Conservation (phyloP, 2,797 vertebrate genomes). For the Enteromius mattozi region DNA sequence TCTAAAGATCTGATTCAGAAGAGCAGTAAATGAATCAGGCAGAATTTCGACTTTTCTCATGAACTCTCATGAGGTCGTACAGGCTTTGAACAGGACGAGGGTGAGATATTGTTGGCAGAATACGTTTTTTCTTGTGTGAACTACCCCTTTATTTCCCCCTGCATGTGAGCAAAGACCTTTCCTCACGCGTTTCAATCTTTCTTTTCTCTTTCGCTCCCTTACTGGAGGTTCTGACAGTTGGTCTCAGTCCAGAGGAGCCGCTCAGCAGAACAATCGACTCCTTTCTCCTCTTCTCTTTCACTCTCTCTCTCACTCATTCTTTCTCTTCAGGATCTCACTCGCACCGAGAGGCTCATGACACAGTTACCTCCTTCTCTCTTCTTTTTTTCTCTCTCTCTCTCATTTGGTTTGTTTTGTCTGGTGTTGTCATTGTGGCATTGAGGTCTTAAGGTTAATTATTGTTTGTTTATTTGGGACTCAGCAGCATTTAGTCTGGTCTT, state of each 20-base stretch:
- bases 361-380: conserved; percentile 43
- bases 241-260: conserved; percentile 73
- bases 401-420: conserved; percentile 73
- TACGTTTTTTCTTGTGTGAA: neutral
- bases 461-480: conserved; percentile 50
- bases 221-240: conserved; percentile 61
- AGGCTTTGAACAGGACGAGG: conserved; percentile 1
- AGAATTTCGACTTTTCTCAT: neutral
- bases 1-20: neutral
- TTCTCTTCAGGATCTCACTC: conserved; percentile 58
- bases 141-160: conserved; percentile 26
- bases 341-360: conserved; percentile 59
- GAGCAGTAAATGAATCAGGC: neutral
- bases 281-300: conserved; percentile 56
- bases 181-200: conserved; percentile 55
- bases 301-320: conserved; percentile 54
- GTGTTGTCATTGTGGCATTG: conserved; percentile 56
- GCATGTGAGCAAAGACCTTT: conserved; percentile 20
- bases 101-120: neutral
- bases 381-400: conserved; percentile 49
- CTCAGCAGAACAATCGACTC: conserved; percentile 75
- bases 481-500: conserved; percentile 45
- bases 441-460: conserved; percentile 53
- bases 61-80: neutral
- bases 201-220: conserved; percentile 54